A percentile compares a stretch with the other conserved stretches of the same genome.
phyloP scores from a whole-genome alignment of 2,797 vertebrate species.

The Myotis daubentonii region DNA sequence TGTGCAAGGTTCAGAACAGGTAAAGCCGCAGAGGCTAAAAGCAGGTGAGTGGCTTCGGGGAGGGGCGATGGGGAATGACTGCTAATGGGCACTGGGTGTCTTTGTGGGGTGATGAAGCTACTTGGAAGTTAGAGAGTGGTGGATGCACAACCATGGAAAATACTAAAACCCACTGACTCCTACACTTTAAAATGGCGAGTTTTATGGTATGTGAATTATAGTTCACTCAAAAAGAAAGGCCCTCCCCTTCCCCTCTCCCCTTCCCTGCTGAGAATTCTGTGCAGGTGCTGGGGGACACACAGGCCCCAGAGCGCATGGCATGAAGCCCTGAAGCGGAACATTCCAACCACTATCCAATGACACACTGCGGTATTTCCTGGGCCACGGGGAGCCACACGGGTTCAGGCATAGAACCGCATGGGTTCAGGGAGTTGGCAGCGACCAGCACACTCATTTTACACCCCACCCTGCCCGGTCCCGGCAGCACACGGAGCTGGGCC shows the following conservation, averaged over 20 bases:
- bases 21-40: not conserved
- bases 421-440: not conserved
- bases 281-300: not conserved
- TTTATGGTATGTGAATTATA: not conserved
- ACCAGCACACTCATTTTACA: not conserved
- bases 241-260: not conserved
- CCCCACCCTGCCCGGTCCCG: not conserved
- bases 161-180: not conserved
- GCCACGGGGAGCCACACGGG: not conserved
- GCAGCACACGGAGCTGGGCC: not conserved
- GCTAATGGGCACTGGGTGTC: not conserved
- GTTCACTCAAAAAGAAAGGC: not conserved
- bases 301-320: not conserved
- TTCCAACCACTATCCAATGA: not conserved
- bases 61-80: not conserved
- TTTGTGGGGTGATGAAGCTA: not conserved
- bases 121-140: not conserved
- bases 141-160: not conserved
- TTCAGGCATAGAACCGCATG: not conserved
- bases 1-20: not conserved
- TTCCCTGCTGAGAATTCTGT: not conserved
- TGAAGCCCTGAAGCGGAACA: not conserved
- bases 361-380: not conserved
- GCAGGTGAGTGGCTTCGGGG: not conserved
- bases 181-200: not conserved